phyloP scores from a whole-genome alignment of 1,140 invertebrate genomes.

The Cepaea nemoralis region DNA sequence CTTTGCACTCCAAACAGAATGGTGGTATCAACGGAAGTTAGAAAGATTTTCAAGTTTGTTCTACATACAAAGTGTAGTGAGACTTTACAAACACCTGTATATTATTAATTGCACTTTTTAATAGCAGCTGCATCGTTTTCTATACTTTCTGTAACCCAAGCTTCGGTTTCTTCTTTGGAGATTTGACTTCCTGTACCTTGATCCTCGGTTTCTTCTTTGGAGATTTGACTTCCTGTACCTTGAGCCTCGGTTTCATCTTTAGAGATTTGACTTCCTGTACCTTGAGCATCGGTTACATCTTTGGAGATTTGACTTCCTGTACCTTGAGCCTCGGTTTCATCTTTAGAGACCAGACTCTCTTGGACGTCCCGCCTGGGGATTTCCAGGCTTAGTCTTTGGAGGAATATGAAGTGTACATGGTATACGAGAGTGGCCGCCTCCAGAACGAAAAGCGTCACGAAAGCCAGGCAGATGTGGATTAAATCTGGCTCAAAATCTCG shows the following conservation, averaged over 20 bases:
- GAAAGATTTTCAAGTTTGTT: too few relatives aligned
- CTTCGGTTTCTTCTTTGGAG: too few relatives aligned
- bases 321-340: neutral
- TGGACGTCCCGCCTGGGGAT: neutral
- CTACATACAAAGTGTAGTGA: too few relatives aligned
- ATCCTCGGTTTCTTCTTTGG: neutral
- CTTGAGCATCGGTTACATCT: neutral
- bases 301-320: neutral
- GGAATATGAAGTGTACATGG: neutral
- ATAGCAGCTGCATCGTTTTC: too few relatives aligned
- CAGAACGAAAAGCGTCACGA: constrained; percentile 1
- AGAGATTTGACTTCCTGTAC: too few relatives aligned
- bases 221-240: too few relatives aligned
- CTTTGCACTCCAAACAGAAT: too few relatives aligned
- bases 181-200: neutral
- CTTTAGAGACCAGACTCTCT: neutral
- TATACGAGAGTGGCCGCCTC: neutral
- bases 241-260: too few relatives aligned
- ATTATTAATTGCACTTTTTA: too few relatives aligned
- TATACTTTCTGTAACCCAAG: too few relatives aligned
- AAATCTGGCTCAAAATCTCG: neutral
- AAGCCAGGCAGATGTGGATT: neutral
- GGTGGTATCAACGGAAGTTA: too few relatives aligned
- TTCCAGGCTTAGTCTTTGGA: neutral
- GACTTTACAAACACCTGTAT: too few relatives aligned